Evolutionary conservation across 1,140 invertebrate genomes (phyloP).

Genomic region (Bombus impatiens): DNA sequence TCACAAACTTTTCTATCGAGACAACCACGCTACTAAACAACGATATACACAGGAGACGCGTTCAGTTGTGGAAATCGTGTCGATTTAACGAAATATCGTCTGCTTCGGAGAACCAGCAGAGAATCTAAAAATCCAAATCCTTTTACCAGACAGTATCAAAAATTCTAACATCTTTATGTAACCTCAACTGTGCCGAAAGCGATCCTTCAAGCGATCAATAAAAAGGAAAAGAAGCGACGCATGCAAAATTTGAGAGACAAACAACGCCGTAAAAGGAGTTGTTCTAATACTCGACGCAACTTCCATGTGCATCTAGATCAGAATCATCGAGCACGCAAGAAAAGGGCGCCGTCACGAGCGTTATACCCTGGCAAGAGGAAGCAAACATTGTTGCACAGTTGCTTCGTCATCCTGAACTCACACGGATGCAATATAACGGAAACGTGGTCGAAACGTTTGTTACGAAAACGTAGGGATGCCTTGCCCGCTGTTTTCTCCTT

Average conservation of each 20-base stretch:
- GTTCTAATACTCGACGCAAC: not conserved
- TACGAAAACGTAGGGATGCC: slow-evolving; percentile 1
- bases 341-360: not conserved
- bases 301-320: not conserved
- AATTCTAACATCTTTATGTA: not conserved
- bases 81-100: not conserved
- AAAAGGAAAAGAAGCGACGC: not conserved
- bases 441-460: not conserved
- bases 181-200: not conserved
- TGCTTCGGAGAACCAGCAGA: not conserved
- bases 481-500: not conserved
- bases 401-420: slow-evolving; percentile 3
- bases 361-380: not conserved
- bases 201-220: not conserved
- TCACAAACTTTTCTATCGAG: not conserved
- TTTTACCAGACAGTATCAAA: not conserved
- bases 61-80: not conserved
- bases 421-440: not conserved
- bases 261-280: not conserved
- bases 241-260: not conserved
- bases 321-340: not conserved
- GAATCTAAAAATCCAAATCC: not conserved
- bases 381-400: slow-evolving; percentile 1
- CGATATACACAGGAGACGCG: not conserved
- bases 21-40: not conserved